Evolutionary conservation across 2,797 vertebrate genomes (phyloP), one percentile per base, ranked within the genome.

Genomic region (Chelon labrosus): DNA sequence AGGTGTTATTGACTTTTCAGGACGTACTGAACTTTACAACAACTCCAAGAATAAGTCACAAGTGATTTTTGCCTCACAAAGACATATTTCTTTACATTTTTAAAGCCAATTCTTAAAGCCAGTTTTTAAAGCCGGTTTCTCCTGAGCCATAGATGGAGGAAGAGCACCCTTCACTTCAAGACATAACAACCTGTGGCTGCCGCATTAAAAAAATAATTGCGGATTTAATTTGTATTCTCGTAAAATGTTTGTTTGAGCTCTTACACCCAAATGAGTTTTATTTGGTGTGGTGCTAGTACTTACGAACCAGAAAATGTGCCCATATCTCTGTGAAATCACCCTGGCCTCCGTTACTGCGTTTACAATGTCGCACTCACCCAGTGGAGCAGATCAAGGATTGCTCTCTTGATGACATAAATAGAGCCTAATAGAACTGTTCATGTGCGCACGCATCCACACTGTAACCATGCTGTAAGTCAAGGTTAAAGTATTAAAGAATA

Each of bases 271-370:
- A 79, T 75, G 51, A 82, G 54, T 79, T 86, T 80, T 80, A 74
- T 85, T 77, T 83, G 70, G 62, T 86, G 78, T 73, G 61, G 73
- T 70, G 69, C 67, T 73, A 75, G 60, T 57, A 47, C 71, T 88
- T 84, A 75, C 46, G 60, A 80, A 86, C 78, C 74, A 82, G 81
- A 90, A 89, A 90, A 88, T 80, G 76, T 85, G 83, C 61, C 72
- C 78, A 77, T 78, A 82, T 82, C 83, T 79, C 83, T 62, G 74
- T 89, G 85, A 85, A 89, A 91, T 90, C 82, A 81, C 79, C 65
- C 77, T 77, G 73, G 75, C 77, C 83, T 68, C 82, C 70, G 75
- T 67, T 70, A 61, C 67, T 67, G 73, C 73, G 73, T 80, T 81
- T 67, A 59, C 79, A 73, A 17, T 59, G 78, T 83, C 19, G 17